Conservation (phyloP, 2,113 vertebrate species). For the Xiphias gladius region DNA sequence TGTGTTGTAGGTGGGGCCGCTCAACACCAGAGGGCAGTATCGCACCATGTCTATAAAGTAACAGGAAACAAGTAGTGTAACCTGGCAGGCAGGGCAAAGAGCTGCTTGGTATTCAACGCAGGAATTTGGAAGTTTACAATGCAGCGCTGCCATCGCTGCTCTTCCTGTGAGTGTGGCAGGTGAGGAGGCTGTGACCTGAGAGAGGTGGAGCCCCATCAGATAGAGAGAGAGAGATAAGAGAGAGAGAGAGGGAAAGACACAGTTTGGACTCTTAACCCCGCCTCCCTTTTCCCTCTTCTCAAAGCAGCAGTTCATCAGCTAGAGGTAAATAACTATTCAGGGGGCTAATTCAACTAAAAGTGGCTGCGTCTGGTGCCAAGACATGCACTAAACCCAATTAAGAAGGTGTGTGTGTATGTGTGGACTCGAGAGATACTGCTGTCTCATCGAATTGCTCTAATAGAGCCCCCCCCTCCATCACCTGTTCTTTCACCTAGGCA, state of each 20-base stretch:
- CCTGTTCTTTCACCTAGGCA: constrained; percentile 29
- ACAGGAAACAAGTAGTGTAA: not conserved
- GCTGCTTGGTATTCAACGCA: constrained; percentile 65
- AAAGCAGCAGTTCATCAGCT: constrained; percentile 60
- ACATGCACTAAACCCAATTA: constrained; percentile 82
- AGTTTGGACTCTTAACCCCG: constrained; percentile 35
- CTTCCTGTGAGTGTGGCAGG: constrained; percentile 42
- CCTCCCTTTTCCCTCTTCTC: constrained; percentile 24
- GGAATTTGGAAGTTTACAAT: constrained; percentile 45
- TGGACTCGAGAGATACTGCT: constrained; percentile 67
- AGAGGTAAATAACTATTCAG: constrained; percentile 78
- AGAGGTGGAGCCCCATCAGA: constrained; percentile 43
- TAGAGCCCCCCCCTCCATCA: constrained; percentile 32
- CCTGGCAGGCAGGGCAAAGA: not conserved
- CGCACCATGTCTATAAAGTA: constrained; percentile 2
- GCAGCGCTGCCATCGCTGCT: constrained; percentile 44
- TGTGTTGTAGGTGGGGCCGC: not conserved
- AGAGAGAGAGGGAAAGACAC: not conserved
- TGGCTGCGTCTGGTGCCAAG: constrained; percentile 66
- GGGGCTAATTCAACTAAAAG: constrained; percentile 81
- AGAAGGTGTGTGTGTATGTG: constrained; percentile 48
- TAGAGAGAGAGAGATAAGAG: not conserved
- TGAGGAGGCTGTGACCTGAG: constrained; percentile 63
- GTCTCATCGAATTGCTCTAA: constrained; percentile 77
- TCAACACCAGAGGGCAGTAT: constrained; percentile 75